A percentile compares a stretch with the other conserved stretches of the same genome.
Conservation (phyloP, 2,113 vertebrate species). For the Hipposideros armiger region DNA sequence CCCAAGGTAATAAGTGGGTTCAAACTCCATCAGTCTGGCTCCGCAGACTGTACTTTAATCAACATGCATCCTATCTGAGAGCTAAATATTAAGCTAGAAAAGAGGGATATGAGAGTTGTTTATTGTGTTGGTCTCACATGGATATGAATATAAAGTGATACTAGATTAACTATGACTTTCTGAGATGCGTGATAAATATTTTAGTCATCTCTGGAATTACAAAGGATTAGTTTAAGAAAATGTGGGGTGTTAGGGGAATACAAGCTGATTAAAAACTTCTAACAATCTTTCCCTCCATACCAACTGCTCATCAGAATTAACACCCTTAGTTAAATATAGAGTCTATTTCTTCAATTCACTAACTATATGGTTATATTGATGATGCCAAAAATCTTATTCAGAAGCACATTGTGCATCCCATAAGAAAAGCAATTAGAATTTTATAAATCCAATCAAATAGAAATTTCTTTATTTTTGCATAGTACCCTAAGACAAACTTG, state of each 20-base stretch:
- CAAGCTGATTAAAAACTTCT: not conserved
- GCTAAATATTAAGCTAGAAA: not conserved
- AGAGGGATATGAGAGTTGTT: not conserved
- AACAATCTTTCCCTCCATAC: not conserved
- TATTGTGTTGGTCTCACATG: not conserved
- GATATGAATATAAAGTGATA: not conserved
- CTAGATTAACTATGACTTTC: constrained; percentile 6
- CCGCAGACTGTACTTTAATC: not conserved
- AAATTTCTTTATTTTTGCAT: constrained; percentile 9
- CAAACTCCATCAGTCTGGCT: not conserved
- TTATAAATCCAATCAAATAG: not conserved
- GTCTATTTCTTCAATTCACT: not conserved
- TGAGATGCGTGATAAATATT: not conserved
- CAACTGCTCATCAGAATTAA: not conserved
- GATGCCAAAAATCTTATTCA: not conserved
- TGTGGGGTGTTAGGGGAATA: not conserved
- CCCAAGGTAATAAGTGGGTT: not conserved
- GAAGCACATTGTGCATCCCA: not conserved
- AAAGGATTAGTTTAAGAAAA: not conserved
- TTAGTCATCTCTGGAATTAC: not conserved
- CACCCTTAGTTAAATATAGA: not conserved
- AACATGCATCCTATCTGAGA: not conserved
- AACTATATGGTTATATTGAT: not conserved
- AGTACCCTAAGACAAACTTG: not conserved
- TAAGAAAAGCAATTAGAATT: constrained; percentile 23